Conservation (phyloP, 1,140 invertebrate genomes). For the Drosophila carrolli region DNA sequence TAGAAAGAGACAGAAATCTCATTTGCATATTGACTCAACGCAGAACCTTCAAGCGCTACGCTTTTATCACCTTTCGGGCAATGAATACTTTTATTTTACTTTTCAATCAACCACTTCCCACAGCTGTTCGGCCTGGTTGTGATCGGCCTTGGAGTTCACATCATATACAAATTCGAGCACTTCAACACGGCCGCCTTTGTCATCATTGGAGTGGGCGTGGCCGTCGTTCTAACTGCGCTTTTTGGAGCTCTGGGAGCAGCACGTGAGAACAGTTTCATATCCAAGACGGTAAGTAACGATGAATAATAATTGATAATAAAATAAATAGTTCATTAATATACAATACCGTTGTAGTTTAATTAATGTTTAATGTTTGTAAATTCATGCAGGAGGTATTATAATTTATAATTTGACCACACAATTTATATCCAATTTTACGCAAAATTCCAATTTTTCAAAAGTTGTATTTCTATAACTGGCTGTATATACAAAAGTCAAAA, state of each 20-base stretch:
- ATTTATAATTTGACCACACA: too few species aligned
- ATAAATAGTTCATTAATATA: too few species aligned
- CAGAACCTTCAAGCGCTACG: constrained; percentile 13
- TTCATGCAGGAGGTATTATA: too few species aligned
- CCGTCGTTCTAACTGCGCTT: constrained; percentile 49
- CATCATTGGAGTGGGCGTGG: constrained; percentile 60
- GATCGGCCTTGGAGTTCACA: constrained; percentile 61
- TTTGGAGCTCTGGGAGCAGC: constrained; percentile 68
- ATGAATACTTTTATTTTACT: constrained; percentile 30
- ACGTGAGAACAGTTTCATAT: constrained; percentile 70
- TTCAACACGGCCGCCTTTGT: constrained; percentile 67
- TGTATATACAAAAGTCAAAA: too few species aligned
- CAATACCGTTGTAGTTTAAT: too few species aligned
- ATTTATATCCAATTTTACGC: too few species aligned
- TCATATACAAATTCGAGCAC: constrained; percentile 68
- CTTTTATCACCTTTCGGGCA: constrained; percentile 30
- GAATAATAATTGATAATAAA: background rate
- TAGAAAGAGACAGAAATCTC: background rate
- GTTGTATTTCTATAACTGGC: too few species aligned
- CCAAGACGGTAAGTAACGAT: constrained; percentile 56
- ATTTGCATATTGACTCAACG: constrained; percentile 50
- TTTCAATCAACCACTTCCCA: constrained; percentile 24
- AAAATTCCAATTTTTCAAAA: too few species aligned
- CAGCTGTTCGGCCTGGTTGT: constrained; percentile 67
- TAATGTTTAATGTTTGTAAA: too few species aligned